These are phyloP conservation scores for Euphysa ruthae DNA, from an alignment of 30 jellyfish, hydroid and myxozoan genomes.

Conservation along the genomic window DNA sequence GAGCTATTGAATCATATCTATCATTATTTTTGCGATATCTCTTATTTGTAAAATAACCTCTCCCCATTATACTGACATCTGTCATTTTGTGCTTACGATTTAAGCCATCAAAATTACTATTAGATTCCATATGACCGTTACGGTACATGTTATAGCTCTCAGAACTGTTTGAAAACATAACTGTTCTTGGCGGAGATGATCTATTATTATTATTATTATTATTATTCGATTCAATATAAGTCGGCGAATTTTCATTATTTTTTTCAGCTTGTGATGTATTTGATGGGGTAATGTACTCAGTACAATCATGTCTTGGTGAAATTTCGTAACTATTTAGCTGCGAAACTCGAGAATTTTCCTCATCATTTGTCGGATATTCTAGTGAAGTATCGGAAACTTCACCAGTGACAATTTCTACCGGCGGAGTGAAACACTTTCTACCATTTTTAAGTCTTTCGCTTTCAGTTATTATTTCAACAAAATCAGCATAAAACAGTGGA, in stretches of 20 bases:
- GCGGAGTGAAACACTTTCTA: not conserved
- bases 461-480: conserved; percentile 22
- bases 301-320: not conserved
- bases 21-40: conserved; percentile 1
- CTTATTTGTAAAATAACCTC: conserved; percentile 11
- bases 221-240: not conserved
- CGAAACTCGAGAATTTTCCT: not conserved
- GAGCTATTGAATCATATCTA: not conserved
- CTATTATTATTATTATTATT: not conserved
- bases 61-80: conserved; percentile 36
- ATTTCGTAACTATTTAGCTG: not conserved
- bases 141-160: not conserved
- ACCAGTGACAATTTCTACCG: conserved; percentile 1
- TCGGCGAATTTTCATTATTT: not conserved
- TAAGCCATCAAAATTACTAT: not conserved
- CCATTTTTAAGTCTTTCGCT: conserved; percentile 20
- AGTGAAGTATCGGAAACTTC: not conserved
- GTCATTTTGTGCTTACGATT: conserved; percentile 14
- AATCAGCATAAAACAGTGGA: conserved; percentile 32
- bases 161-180: not conserved
- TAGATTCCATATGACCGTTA: not conserved
- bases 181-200: not conserved
- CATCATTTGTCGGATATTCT: not conserved
- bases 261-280: not conserved
- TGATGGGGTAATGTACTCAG: not conserved